These are phyloP conservation scores for Murina feae DNA, from an alignment of 2,113 vertebrate species.

Conservation along the genomic window DNA sequence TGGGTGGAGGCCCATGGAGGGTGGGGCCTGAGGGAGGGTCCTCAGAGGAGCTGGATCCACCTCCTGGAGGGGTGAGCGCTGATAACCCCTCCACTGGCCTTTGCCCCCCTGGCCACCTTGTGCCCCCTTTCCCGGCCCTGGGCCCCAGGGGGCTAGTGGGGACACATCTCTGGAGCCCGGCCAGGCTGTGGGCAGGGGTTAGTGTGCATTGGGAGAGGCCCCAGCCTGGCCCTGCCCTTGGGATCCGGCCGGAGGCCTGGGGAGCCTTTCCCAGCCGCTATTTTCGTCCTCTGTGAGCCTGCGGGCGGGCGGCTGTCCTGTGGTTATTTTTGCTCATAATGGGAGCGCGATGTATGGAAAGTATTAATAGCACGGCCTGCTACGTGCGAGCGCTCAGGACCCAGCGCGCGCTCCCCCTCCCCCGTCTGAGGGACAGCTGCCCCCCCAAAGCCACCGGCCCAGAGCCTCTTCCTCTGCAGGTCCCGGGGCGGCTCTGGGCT, in stretches of 20 bases:
- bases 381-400: neutral
- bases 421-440: rapidly evolving
- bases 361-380: constrained; percentile 54
- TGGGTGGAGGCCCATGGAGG: neutral
- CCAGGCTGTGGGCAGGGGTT: constrained; percentile 45
- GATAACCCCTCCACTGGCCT: rapidly evolving
- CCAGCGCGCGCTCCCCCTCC: neutral
- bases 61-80: rapidly evolving
- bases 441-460: too few species aligned
- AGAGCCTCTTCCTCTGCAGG: neutral
- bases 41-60: neutral
- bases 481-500: neutral
- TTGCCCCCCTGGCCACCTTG: neutral
- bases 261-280: constrained; percentile 46
- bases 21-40: neutral
- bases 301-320: neutral
- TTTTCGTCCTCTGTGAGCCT: constrained; percentile 19
- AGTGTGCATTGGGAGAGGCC: neutral
- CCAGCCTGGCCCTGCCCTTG: neutral
- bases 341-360: constrained; percentile 10
- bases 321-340: constrained; percentile 35
- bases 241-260: neutral
- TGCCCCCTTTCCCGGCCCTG: neutral
- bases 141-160: neutral
- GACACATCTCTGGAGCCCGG: neutral